These are phyloP conservation scores for Polia nebulosa DNA, from an alignment of 2,888 invertebrate species.

Conservation along the genomic window DNA sequence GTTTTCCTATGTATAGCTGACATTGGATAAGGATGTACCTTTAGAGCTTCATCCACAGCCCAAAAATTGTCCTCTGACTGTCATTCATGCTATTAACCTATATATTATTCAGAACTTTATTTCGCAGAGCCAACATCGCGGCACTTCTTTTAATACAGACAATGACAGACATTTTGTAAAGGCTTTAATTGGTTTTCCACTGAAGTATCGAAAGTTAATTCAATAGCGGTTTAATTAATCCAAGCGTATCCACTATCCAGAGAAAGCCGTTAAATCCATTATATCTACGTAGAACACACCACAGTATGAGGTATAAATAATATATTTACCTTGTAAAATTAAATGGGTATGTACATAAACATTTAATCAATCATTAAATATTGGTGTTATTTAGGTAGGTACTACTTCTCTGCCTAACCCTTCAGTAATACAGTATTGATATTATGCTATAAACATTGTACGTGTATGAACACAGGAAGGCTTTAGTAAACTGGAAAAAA, in stretches of 20 bases:
- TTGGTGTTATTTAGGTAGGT: background rate
- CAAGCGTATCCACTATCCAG: background rate
- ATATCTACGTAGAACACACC: background rate
- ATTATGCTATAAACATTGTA: background rate
- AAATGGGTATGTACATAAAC: background rate
- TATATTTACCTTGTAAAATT: background rate
- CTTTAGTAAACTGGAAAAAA: background rate
- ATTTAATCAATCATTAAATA: background rate
- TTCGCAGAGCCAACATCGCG: background rate
- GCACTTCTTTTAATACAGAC: background rate
- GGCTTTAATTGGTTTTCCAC: conserved; percentile 12
- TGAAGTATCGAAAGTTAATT: conserved; percentile 16
- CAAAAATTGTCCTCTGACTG: background rate
- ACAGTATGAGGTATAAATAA: background rate
- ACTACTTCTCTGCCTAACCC: background rate
- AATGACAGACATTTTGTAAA: conserved; percentile 17
- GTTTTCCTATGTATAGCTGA: background rate
- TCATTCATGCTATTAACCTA: background rate
- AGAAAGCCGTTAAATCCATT: conserved; percentile 1
- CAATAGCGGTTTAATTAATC: conserved; percentile 26
- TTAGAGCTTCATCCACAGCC: background rate
- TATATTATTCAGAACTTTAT: background rate
- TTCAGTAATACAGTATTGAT: background rate
- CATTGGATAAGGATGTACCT: background rate
- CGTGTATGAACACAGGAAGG: background rate